A percentile compares a stretch with the other conserved stretches of the same genome.
These are phyloP conservation scores for Cyprinella venusta DNA, from an alignment of 2,797 vertebrate genomes.

Conservation along the genomic window DNA sequence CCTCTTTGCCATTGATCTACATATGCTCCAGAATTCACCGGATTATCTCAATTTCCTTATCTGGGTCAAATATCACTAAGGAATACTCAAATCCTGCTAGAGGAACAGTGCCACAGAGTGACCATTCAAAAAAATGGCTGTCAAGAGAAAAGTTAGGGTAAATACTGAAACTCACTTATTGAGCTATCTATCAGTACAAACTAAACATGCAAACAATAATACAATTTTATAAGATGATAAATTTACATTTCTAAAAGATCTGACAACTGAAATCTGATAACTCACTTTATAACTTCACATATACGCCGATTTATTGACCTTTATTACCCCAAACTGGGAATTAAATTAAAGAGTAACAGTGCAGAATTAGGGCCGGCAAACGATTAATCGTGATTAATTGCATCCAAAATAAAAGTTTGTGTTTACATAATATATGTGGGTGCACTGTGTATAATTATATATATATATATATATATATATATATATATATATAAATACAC, in stretches of 20 bases:
- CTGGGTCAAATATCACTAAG: conserved; percentile 31
- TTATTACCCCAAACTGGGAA: not conserved
- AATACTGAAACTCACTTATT: not conserved
- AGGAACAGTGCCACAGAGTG: not conserved
- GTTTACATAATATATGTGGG: too few relatives aligned
- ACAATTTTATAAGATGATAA: too few relatives aligned
- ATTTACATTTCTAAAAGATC: too few relatives aligned
- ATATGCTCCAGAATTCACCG: conserved; percentile 6
- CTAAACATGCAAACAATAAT: not conserved
- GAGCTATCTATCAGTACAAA: not conserved
- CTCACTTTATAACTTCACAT: not conserved
- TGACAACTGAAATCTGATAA: not conserved
- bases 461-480: too few relatives aligned
- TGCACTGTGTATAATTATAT: too few relatives aligned
- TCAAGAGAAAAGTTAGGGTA: not conserved
- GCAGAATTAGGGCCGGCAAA: too few relatives aligned
- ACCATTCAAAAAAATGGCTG: not conserved
- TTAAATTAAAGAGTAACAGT: not conserved
- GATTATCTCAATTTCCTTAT: conserved; percentile 28
- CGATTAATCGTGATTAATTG: too few relatives aligned
- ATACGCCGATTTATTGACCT: not conserved
- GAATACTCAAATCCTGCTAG: not conserved
- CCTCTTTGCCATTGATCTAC: conserved; percentile 27
- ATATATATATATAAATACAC: too few relatives aligned
- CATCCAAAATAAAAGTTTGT: too few relatives aligned